phyloP scores from a whole-genome alignment of 2,797 vertebrate genomes.

The Pseudotriccus pelzelni region DNA sequence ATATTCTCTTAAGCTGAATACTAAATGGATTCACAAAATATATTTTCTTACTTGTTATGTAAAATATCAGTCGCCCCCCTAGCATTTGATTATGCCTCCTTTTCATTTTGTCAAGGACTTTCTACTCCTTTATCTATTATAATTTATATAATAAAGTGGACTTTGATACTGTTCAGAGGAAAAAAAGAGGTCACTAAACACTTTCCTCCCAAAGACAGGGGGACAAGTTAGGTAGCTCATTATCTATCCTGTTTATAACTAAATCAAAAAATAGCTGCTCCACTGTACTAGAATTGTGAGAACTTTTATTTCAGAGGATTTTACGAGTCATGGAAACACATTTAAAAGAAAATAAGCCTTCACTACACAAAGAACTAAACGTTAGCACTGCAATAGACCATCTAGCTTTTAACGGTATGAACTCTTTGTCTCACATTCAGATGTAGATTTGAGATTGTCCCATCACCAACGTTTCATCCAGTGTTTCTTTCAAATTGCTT shows the following conservation, averaged over 20 bases:
- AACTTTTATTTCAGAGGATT: constrained; percentile 52
- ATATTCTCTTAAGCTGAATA: constrained; percentile 24
- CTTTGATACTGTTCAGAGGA: background rate
- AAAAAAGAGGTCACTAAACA: background rate
- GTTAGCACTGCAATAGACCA: constrained; percentile 43
- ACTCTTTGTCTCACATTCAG: constrained; percentile 12
- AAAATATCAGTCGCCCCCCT: constrained; percentile 24
- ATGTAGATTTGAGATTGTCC: background rate
- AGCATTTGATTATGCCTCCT: constrained; percentile 26
- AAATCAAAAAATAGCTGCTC: constrained; percentile 55
- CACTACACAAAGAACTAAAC: constrained; percentile 29
- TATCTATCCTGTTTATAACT: constrained; percentile 44
- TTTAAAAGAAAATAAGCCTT: constrained; percentile 43
- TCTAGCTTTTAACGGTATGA: constrained; percentile 43
- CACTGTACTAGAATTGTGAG: constrained; percentile 49
- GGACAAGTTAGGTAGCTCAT: constrained; percentile 41
- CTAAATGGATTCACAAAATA: constrained; percentile 40
- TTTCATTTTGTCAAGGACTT: constrained; percentile 43
- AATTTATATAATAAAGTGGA: background rate
- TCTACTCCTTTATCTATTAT: background rate
- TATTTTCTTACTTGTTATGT: constrained; percentile 21
- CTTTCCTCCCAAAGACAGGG: constrained; percentile 13
- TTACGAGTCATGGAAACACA: constrained; percentile 58
- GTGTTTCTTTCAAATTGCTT: constrained; percentile 22
- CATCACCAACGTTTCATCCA: constrained; percentile 36